Evolutionary conservation across 2,888 invertebrate species (phyloP).

Genomic region (Tenthredo livida): DNA sequence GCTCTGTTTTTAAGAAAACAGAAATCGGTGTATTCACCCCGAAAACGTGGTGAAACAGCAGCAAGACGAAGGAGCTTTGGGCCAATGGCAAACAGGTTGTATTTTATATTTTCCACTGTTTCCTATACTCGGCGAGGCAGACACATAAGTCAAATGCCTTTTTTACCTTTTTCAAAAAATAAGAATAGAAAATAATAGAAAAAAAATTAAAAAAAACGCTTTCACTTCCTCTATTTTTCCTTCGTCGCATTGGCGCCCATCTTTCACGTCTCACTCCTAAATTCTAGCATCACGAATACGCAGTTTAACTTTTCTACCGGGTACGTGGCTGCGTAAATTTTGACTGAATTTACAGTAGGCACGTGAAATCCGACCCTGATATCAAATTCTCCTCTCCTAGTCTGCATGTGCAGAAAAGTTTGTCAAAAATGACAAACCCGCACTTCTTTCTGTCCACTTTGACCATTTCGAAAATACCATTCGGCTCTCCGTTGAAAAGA

Average conservation of each 20-base stretch:
- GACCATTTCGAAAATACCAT: no score
- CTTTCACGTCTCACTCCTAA: neutral
- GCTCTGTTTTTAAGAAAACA: neutral
- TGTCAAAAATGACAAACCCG: neutral
- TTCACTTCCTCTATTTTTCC: neutral
- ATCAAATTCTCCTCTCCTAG: neutral
- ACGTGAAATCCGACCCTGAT: neutral
- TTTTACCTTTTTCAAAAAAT: neutral
- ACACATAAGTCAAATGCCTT: constrained; percentile 1
- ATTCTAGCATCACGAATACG: neutral
- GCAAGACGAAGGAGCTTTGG: neutral
- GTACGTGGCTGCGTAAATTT: neutral
- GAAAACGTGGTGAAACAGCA: neutral
- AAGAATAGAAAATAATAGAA: neutral
- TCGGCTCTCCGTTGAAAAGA: no score
- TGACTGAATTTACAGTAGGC: neutral
- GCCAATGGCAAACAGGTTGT: neutral
- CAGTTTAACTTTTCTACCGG: neutral
- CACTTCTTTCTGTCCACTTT: no score
- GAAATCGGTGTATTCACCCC: neutral
- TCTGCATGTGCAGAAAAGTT: neutral
- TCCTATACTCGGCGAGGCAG: neutral
- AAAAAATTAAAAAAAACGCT: neutral
- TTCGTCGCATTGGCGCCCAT: neutral
- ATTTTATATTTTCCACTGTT: neutral